Percentiles rank a stretch among this genome's conserved stretches.
phyloP scores from a whole-genome alignment of 2,888 invertebrate species.

The Bhutanitis thaidina region DNA sequence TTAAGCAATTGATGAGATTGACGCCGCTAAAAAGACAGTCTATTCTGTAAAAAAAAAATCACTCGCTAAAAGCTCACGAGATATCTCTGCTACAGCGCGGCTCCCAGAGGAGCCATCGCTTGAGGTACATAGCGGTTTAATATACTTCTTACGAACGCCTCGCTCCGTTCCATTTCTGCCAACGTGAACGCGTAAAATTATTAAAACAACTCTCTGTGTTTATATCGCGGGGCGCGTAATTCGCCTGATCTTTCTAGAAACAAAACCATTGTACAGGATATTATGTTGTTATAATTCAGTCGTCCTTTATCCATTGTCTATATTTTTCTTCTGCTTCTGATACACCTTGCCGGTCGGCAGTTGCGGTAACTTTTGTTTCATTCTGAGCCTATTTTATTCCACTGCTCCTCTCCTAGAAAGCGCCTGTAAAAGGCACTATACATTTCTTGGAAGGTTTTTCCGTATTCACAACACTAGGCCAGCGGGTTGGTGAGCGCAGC shows the following conservation, averaged over 20 bases:
- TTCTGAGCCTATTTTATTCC: no score
- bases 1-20: neutral
- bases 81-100: neutral
- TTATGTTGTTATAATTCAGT: no score
- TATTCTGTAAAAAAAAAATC: neutral
- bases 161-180: neutral
- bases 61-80: neutral
- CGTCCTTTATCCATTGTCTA: no score
- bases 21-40: neutral
- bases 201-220: neutral
- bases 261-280: neutral
- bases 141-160: neutral
- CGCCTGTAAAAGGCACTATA: no score
- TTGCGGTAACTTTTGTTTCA: no score
- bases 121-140: neutral
- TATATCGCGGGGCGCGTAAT: neutral
- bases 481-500: no score
- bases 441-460: no score
- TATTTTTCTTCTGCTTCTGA: no score
- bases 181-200: neutral
- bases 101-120: neutral
- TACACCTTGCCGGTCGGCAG: no score
- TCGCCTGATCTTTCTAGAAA: neutral
- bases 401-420: no score
- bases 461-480: no score